phyloP scores from a whole-genome alignment of 2,113 vertebrate genomes.

The Chitala chitala region DNA sequence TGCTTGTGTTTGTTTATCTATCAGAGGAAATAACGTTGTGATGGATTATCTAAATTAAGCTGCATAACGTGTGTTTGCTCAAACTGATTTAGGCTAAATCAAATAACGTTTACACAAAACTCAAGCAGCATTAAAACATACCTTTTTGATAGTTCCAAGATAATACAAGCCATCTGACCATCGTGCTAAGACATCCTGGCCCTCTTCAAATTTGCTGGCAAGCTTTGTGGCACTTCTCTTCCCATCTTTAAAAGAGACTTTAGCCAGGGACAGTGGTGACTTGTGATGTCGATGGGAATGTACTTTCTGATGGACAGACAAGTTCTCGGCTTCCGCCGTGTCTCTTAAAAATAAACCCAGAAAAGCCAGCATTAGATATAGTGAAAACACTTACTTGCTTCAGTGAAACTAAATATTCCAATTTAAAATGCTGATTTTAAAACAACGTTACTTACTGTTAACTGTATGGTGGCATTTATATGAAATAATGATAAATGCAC shows the following conservation, averaged over 20 bases:
- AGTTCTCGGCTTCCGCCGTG: constrained; percentile 84
- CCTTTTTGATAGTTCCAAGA: constrained; percentile 97
- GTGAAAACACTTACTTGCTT: background rate
- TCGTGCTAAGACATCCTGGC: constrained; percentile 96
- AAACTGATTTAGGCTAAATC: background rate
- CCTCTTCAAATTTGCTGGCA: constrained; percentile 88
- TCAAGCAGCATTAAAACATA: constrained; percentile 42
- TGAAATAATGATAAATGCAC: too few relatives aligned
- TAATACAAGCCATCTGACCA: constrained; percentile 99
- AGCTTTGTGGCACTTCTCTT: constrained; percentile 76
- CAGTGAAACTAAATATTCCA: too few relatives aligned
- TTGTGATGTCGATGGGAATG: constrained; percentile 74
- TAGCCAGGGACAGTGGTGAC: constrained; percentile 72
- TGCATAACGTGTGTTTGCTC: background rate
- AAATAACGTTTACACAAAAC: background rate
- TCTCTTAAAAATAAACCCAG: constrained; percentile 65
- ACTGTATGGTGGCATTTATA: too few relatives aligned
- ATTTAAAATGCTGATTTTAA: too few relatives aligned
- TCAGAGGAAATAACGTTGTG: constrained; percentile 31
- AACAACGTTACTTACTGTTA: too few relatives aligned
- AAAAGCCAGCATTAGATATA: background rate
- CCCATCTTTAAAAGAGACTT: constrained; percentile 74
- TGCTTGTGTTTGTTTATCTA: constrained; percentile 94
- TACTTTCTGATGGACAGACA: constrained; percentile 85
- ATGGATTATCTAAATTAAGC: too few relatives aligned